Evolutionary conservation across 2,113 vertebrate genomes (phyloP), one percentile per base, ranked within the genome.

Genomic region (Laticauda colubrina): DNA sequence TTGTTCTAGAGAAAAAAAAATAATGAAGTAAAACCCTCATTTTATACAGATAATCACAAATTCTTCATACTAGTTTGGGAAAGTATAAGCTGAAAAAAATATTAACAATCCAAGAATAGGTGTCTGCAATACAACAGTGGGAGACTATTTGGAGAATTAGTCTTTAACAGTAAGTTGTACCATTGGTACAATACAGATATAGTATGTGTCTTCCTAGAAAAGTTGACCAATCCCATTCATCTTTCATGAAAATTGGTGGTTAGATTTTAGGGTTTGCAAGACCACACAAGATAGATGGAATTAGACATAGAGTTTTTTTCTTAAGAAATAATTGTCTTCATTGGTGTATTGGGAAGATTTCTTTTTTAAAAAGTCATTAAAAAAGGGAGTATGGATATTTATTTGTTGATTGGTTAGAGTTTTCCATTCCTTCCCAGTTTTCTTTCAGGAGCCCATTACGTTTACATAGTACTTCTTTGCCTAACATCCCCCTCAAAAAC

Each of bases 1-100:
- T 95, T 95, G 45, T 95, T 96, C 94, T 96, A 95, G 95, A 94
- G 95, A 61, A 93, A 96, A 96, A 43, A 91, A 54, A 29, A 45
- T 34, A 89, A 88, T 3, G 0, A 57, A 43, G 5, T 20, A 89
- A 89, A 88, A 21, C 2, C 95, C 95, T 95, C 95, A 94, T 94
- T 95, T 93, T 95, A 95, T 94, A 0, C 59, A 95, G 96, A 96
- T 94, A 96, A 21, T 94, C 90, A 95, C 95, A 94, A 0, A 0
- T 95, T 93, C 94, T 93, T 94, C 93, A 54, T 90, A 53, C 86
- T 93, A 93, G 93, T 94, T 95, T 0, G 0, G 92, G 89, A 96
- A 96, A 56, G 88, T 93, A 94, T 53, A 94, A 93, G 95, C 85
- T 90, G 93, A 95, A 91, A 43, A 81, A 43, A 39, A 39, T 18